Evolutionary conservation across 2,888 invertebrate genomes (phyloP).

Genomic region (Criorhina ranunculi): DNA sequence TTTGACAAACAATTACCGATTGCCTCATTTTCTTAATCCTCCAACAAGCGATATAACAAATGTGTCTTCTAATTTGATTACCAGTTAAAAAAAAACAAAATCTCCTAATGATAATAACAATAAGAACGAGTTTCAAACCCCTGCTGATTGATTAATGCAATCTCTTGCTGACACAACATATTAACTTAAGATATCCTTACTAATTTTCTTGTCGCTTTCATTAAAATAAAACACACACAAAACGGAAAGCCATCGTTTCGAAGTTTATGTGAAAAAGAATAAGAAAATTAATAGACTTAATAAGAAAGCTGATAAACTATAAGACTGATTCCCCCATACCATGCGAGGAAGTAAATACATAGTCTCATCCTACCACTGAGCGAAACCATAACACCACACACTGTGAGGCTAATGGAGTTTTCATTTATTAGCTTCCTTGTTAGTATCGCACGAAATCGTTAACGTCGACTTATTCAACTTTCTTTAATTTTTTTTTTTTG

Average conservation of each 20-base stretch:
- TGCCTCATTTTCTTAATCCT: neutral
- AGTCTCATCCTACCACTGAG: constrained; percentile 24
- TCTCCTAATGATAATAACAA: constrained; percentile 25
- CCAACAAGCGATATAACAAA: constrained; percentile 15
- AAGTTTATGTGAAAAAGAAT: constrained; percentile 43
- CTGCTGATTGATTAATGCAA: constrained; percentile 72
- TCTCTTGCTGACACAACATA: constrained; percentile 38
- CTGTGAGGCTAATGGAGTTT: constrained; percentile 82
- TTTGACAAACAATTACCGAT: too few relatives aligned
- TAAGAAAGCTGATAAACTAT: constrained; percentile 53
- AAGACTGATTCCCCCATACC: constrained; percentile 45
- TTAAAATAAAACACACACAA: constrained; percentile 34
- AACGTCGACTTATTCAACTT: neutral
- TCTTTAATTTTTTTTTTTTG: too few relatives aligned
- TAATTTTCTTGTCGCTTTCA: constrained; percentile 49
- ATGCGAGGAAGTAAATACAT: neutral
- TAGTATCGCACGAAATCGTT: constrained; percentile 36
- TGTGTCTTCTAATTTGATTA: constrained; percentile 19
- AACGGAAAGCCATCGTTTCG: constrained; percentile 53
- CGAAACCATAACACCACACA: constrained; percentile 79
- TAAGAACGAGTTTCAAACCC: constrained; percentile 32
- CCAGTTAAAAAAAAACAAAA: constrained; percentile 29
- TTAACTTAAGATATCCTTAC: constrained; percentile 64
- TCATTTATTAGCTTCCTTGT: constrained; percentile 63
- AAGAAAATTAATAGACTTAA: constrained; percentile 68